Percentiles rank a stretch among this genome's conserved stretches.
phyloP scores from a whole-genome alignment of 2,888 invertebrate species.

The Eupithecia vulgata region DNA sequence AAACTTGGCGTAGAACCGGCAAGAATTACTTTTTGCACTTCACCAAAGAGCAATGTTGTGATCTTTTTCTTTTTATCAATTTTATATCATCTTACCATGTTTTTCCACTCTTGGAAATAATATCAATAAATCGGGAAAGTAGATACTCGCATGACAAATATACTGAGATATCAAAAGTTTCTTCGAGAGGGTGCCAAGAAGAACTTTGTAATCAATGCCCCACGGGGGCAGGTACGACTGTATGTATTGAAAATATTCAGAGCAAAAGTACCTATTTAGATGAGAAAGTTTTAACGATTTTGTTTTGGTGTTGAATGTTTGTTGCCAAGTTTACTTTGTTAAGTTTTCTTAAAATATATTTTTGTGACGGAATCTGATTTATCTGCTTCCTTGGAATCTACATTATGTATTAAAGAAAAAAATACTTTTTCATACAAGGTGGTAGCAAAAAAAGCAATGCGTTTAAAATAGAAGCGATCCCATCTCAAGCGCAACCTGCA shows the following conservation, averaged over 20 bases:
- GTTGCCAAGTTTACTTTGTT: conserved; percentile 18
- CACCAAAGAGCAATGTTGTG: conserved; percentile 14
- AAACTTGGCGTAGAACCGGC: conserved; percentile 12
- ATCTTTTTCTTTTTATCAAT: conserved; percentile 28
- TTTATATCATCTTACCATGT: conserved; percentile 42
- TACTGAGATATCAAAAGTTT: conserved; percentile 47
- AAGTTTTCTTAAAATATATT: neutral
- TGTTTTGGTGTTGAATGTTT: conserved; percentile 33
- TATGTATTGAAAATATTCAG: conserved; percentile 41
- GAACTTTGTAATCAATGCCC: conserved; percentile 50
- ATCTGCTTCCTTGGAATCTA: neutral
- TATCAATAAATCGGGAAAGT: conserved; percentile 46
- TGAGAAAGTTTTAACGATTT: conserved; percentile 40
- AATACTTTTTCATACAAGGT: neutral
- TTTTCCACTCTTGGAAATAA: conserved; percentile 46
- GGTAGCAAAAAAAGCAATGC: neutral
- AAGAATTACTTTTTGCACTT: conserved; percentile 16
- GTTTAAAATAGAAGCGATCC: neutral
- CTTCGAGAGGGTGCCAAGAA: conserved; percentile 45
- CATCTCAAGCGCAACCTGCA: neutral
- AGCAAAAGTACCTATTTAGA: conserved; percentile 35
- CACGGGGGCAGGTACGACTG: conserved; percentile 42
- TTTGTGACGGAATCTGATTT: neutral
- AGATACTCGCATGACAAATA: conserved; percentile 47
- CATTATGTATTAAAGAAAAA: neutral